Evolutionary conservation across 2,888 invertebrate genomes (phyloP).

Genomic region (Erebia ligea): DNA sequence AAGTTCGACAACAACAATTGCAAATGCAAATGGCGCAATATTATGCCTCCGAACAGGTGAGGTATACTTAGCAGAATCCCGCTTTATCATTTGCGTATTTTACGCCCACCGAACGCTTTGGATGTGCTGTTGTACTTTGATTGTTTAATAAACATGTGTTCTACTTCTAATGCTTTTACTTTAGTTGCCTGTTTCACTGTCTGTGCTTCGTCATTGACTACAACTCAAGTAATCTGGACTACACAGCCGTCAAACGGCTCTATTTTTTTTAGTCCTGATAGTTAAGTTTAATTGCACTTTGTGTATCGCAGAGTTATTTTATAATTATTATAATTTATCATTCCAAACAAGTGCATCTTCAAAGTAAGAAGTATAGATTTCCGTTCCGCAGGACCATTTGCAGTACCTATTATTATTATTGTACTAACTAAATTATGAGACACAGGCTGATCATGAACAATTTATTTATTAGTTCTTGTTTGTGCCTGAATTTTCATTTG

Average conservation of each 20-base stretch:
- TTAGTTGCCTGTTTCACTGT: slow-evolving; percentile 58
- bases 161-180: slow-evolving; percentile 58
- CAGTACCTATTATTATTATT: not conserved
- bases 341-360: not conserved
- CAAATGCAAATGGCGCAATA: slow-evolving; percentile 84
- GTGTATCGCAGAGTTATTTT: not conserved
- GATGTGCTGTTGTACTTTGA: slow-evolving; percentile 79
- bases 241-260: not conserved
- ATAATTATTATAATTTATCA: not conserved
- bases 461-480: not conserved
- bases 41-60: slow-evolving; percentile 82
- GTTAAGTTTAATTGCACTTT: not conserved
- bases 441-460: not conserved
- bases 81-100: slow-evolving; percentile 61
- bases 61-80: slow-evolving; percentile 75
- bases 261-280: not conserved
- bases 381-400: not conserved
- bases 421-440: too few relatives aligned
- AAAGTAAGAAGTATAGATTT: not conserved
- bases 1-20: slow-evolving; percentile 87
- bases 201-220: slow-evolving; percentile 50
- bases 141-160: slow-evolving; percentile 45
- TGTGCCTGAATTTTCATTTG: not conserved
- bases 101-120: slow-evolving; percentile 72
- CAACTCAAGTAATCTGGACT: not conserved